Conservation (phyloP, 2,888 invertebrate genomes). For the Lasius fuliginosus region DNA sequence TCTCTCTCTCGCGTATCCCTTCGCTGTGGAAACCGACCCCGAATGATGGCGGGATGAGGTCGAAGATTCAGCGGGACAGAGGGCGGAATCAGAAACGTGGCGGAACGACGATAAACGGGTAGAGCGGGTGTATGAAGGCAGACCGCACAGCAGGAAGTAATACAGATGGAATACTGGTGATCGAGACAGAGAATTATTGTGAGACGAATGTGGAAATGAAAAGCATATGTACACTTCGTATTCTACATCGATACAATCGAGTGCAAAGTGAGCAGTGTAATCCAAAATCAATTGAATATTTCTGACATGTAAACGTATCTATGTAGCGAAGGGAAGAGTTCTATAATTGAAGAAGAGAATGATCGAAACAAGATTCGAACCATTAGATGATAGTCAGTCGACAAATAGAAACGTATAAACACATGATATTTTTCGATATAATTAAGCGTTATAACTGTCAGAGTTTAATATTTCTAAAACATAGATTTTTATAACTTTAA, state of each 20-base stretch:
- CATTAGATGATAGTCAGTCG: neutral
- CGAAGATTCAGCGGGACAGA: conserved; percentile 10
- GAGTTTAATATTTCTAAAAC: neutral
- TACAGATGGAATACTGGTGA: conserved; percentile 15
- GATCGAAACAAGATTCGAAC: neutral
- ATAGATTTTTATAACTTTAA: neutral
- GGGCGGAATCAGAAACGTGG: conserved; percentile 18
- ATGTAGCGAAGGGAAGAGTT: neutral
- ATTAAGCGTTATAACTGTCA: neutral
- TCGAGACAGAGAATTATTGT: conserved; percentile 40
- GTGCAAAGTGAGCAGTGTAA: neutral
- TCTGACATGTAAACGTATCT: neutral
- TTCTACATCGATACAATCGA: neutral
- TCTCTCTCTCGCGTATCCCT: conserved; percentile 54
- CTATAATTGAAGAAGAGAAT: neutral
- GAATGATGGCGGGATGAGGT: conserved; percentile 31
- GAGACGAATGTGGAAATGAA: conserved; percentile 52
- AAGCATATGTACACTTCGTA: conserved; percentile 7
- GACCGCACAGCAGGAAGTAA: conserved; percentile 46
- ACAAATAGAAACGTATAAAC: neutral
- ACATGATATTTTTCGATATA: neutral
- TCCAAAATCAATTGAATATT: neutral
- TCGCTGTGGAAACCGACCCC: conserved; percentile 33
- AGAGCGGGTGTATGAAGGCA: neutral
- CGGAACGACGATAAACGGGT: conserved; percentile 32